Evolutionary conservation across 2,113 vertebrate genomes (phyloP).

Genomic region (Corythaixoides concolor): DNA sequence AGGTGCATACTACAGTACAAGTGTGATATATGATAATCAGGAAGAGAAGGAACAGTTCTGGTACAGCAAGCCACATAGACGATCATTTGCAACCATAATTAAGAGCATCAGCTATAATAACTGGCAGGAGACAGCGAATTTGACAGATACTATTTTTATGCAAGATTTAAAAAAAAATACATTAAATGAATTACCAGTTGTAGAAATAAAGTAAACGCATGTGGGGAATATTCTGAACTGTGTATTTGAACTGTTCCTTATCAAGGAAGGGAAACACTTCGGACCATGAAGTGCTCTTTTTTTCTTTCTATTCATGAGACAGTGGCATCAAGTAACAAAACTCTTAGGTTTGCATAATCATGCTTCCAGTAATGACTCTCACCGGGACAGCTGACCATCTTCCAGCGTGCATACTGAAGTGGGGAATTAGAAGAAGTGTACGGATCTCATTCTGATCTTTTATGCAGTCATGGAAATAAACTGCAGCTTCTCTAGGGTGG

Average conservation of each 20-base stretch:
- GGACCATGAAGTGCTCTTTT: not conserved
- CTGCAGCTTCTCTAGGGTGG: not conserved
- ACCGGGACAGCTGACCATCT: not conserved
- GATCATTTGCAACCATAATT: conserved; percentile 17
- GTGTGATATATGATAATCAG: conserved; percentile 74
- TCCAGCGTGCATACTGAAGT: not conserved
- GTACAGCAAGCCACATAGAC: conserved; percentile 44
- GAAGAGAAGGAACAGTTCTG: conserved; percentile 39
- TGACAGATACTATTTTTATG: not conserved
- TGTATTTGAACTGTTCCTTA: not conserved
- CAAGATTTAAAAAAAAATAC: not conserved
- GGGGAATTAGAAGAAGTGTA: not conserved
- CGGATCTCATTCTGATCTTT: not conserved
- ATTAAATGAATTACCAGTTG: not conserved
- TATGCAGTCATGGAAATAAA: not conserved
- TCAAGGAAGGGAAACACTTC: not conserved
- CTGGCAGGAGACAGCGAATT: conserved; percentile 53
- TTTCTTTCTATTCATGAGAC: not conserved
- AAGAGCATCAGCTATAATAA: not conserved
- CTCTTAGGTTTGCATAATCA: not conserved
- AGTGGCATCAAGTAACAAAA: not conserved
- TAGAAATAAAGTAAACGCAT: not conserved
- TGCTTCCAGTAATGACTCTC: not conserved
- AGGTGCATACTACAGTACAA: conserved; percentile 89
- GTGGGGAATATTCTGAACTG: not conserved